phyloP scores from a whole-genome alignment of 2,113 vertebrate species.

The Aphelocoma coerulescens region DNA sequence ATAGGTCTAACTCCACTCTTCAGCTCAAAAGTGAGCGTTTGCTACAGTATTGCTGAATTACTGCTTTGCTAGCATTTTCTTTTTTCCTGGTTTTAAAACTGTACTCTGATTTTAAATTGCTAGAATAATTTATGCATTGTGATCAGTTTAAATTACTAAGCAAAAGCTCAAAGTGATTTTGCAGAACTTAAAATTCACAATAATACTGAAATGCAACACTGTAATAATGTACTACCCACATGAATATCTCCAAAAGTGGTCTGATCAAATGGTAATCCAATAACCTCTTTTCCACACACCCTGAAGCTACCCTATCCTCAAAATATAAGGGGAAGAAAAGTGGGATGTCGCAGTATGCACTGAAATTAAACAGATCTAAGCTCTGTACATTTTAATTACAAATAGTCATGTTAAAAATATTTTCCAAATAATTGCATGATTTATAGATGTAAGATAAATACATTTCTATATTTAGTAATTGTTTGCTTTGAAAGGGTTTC shows the following conservation, averaged over 20 bases:
- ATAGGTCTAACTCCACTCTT: neutral
- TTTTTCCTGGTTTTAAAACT: neutral
- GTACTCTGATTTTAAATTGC: neutral
- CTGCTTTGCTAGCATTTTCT: neutral
- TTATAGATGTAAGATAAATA: conserved; percentile 8
- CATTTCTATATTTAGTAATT: conserved; percentile 28
- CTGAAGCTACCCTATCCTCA: neutral
- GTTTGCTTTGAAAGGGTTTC: neutral
- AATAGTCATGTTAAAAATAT: conserved; percentile 25
- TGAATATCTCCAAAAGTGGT: neutral
- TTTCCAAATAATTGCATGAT: conserved; percentile 53
- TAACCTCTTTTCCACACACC: neutral
- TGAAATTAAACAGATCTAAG: conserved; percentile 40
- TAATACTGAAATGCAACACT: neutral
- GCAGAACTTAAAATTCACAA: neutral
- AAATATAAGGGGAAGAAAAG: neutral
- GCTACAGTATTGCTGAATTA: neutral
- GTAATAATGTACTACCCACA: neutral
- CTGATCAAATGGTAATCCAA: neutral
- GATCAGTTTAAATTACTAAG: neutral
- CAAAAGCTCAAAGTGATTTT: neutral
- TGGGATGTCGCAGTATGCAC: neutral
- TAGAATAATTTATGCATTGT: neutral
- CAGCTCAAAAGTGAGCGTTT: neutral
- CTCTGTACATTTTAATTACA: conserved; percentile 32